Base-by-base conservation (phyloP, 2,113 vertebrate species). In the Pomatorhinus ruficollis region DNA sequence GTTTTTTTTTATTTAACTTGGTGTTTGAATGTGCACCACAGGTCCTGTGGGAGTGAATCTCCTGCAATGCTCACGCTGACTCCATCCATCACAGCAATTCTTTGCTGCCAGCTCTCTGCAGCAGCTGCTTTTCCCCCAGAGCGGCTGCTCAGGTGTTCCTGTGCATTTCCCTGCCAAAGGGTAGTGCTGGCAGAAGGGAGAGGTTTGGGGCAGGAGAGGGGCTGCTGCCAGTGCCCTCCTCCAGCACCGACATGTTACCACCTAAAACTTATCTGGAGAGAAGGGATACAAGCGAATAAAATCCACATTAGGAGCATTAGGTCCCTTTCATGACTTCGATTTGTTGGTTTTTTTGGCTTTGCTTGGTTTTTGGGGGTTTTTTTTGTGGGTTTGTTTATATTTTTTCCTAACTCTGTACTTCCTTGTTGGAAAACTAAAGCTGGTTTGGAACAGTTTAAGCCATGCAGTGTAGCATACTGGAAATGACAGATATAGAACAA, bases 51-150 rank as follows among this genome's bases (percentile, higher is more conserved):
- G 44, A 87, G 69, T 27, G 64, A 39, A 33, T 84, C 35, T 84
- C 81, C 44, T 23, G 81, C 60, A 42, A 23, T 0, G 0, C 44
- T 91, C 31, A 0, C 57, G 57, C 69, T 0, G 2, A 8, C 49
- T 89, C 66, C 53, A 45, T 93, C 89, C 79, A 37, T 92, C 89
- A 45, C 37, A 33, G 57, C 66, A 47, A 44, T 20, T 4, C 57
- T 35, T 42, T 3, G 0, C 91, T 86, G 86, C 75, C 75, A 72
- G 86, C 90, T 85, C 92, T 40, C 50, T 27, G 59, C 79, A 92
- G 85, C 85, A 80, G 66, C 82, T 91, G 75, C 1, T n/a, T 87
- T 63, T 37, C 64, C 85, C 86, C 79, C 50, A 6, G 53, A 87
- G 87, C 40, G 35, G 70, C 90, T 83, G 83, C 76, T 90, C 28